Percentiles rank a stretch among this genome's conserved stretches.
phyloP scores from a whole-genome alignment of 2,888 invertebrate species.

The Oasisia sp. region DNA sequence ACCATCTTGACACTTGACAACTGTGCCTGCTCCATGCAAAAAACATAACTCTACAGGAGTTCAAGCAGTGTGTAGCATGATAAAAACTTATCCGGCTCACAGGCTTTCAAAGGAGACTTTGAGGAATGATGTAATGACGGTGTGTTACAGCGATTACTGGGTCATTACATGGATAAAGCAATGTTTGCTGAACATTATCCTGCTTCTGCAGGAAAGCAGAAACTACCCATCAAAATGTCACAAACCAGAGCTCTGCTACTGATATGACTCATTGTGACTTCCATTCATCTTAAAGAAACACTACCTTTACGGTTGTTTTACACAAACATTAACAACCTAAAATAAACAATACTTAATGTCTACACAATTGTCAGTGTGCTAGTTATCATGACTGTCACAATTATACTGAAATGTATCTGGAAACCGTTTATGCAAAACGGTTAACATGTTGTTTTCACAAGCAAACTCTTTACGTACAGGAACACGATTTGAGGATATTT shows the following conservation, averaged over 20 bases:
- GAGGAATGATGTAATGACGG: neutral
- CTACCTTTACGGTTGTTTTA: neutral
- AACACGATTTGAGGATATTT: no score
- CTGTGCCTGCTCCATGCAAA: neutral
- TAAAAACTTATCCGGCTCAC: no score
- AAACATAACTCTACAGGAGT: neutral
- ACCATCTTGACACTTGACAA: neutral
- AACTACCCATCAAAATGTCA: neutral
- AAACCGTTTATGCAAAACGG: neutral
- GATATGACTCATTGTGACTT: neutral
- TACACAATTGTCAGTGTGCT: neutral
- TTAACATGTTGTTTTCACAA: neutral
- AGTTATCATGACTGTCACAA: neutral
- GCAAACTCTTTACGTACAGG: neutral
- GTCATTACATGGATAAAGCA: neutral
- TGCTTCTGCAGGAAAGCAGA: neutral
- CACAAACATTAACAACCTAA: neutral
- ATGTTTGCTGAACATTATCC: neutral
- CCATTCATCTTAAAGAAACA: neutral
- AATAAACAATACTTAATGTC: neutral
- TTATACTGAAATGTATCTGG: neutral
- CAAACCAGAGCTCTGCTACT: neutral
- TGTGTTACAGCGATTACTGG: neutral
- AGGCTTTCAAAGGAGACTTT: no score
- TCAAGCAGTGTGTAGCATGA: no score